Conservation (phyloP, 2,113 vertebrate species). For the Tiliqua scincoides region DNA sequence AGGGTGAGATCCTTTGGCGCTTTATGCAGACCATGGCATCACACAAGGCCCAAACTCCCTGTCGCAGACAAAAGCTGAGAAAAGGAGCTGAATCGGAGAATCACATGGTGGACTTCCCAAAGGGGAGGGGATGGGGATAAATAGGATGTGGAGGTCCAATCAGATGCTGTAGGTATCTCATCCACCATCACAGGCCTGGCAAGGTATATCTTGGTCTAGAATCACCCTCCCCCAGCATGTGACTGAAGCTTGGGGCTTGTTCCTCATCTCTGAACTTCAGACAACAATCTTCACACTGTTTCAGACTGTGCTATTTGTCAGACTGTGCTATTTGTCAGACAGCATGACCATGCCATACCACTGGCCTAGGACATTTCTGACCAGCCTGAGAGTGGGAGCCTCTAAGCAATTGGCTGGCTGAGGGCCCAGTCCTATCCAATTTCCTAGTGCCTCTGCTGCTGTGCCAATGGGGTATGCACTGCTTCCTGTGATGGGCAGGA, state of each 20-base stretch:
- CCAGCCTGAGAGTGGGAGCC: no score
- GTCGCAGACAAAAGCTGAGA: neutral
- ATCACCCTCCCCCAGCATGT: neutral
- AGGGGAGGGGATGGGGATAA: neutral
- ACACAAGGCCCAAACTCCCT: neutral
- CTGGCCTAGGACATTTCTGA: no score
- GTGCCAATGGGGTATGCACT: no score
- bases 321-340: neutral
- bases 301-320: neutral
- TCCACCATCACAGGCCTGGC: neutral
- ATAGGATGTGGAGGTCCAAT: neutral
- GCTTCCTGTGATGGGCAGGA: no score
- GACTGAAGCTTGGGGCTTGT: neutral
- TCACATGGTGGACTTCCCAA: neutral
- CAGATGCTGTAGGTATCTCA: neutral
- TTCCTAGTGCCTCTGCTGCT: no score
- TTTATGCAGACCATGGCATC: fast-evolving
- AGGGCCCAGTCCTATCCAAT: no score
- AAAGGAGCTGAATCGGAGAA: neutral
- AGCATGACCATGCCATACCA: neutral
- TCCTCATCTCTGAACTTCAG: neutral
- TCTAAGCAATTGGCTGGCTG: neutral
- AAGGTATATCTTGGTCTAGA: neutral
- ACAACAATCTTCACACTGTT: neutral
- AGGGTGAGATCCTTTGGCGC: neutral